Evolutionary conservation across 64 coral and sea anemone species (phyloP).

Genomic region (Platygyra sinensis): DNA sequence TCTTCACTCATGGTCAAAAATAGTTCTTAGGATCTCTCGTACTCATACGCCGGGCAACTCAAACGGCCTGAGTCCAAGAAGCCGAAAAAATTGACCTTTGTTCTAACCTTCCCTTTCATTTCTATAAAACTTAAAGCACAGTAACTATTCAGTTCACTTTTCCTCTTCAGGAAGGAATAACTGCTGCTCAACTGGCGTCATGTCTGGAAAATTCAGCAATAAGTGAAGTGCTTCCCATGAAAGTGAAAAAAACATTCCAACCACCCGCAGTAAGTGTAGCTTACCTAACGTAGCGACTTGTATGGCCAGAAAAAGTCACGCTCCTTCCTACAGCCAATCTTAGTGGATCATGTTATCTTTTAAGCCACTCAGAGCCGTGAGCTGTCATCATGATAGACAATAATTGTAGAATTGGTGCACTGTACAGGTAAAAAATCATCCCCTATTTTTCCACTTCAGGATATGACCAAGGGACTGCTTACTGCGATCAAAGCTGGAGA

Average conservation of each 20-base stretch:
- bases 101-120: too few species aligned
- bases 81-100: too few species aligned
- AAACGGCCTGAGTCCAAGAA: too few species aligned
- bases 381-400: too few species aligned
- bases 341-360: not conserved
- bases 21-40: too few species aligned
- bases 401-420: too few species aligned
- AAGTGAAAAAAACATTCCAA: not conserved
- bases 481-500: not conserved
- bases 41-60: too few species aligned
- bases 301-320: not conserved
- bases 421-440: not conserved
- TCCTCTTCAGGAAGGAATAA: conserved; percentile 7
- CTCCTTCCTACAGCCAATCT: not conserved
- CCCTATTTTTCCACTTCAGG: not conserved
- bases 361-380: not conserved
- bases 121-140: too few species aligned
- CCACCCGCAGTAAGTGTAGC: not conserved
- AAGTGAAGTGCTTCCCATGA: not conserved
- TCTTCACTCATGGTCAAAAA: too few species aligned
- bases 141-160: not conserved
- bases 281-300: not conserved
- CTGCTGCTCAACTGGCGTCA: conserved; percentile 13
- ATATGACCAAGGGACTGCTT: not conserved
- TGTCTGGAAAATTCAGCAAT: not conserved